phyloP scores from a whole-genome alignment of 2,797 vertebrate species.

The Intellagama lesueurii region DNA sequence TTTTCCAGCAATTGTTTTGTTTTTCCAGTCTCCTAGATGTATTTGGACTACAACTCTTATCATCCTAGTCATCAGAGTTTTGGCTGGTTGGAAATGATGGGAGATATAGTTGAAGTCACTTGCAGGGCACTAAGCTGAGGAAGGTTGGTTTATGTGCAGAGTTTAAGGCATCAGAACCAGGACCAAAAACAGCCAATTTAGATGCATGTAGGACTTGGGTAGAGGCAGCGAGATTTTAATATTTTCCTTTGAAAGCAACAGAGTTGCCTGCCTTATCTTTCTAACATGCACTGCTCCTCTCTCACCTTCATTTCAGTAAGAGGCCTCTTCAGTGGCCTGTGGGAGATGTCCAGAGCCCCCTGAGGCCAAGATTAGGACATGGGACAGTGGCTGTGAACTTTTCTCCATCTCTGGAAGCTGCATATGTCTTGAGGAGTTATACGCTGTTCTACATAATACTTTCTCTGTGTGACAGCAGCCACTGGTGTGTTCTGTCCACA shows the following conservation, averaged over 20 bases:
- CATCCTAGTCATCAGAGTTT: background rate
- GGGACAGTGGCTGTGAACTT: background rate
- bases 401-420: background rate
- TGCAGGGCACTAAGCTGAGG: too few relatives aligned
- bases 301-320: too few relatives aligned
- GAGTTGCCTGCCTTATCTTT: too few relatives aligned
- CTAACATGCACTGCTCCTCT: too few relatives aligned
- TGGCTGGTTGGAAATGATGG: background rate
- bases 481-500: background rate
- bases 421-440: background rate
- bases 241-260: too few relatives aligned
- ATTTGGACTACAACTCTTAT: background rate
- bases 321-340: too few relatives aligned
- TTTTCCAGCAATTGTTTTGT: too few relatives aligned
- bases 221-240: too few relatives aligned
- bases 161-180: background rate
- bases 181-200: too few relatives aligned
- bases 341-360: too few relatives aligned
- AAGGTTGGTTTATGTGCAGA: background rate
- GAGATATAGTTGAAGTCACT: background rate
- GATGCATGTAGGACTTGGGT: too few relatives aligned
- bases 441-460: background rate
- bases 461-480: background rate
- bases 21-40: background rate
- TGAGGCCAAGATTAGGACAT: background rate